Percentiles rank a stretch among this genome's conserved stretches.
Conservation (phyloP, 1,140 invertebrate species). For the Teleogryllus occipitalis region DNA sequence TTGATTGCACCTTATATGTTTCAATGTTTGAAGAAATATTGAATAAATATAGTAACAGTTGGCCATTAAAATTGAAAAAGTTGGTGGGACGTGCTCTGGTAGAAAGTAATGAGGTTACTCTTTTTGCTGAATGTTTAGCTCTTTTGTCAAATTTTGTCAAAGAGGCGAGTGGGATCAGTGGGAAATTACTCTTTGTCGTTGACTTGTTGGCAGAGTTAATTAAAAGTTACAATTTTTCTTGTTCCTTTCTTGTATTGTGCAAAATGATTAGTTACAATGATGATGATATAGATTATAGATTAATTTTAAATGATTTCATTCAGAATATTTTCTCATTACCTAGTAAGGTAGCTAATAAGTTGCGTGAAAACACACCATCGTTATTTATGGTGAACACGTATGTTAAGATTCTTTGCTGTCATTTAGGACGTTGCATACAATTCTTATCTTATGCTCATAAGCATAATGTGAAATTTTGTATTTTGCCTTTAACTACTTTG, state of each 20-base stretch:
- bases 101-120: constrained; percentile 39
- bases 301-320: constrained; percentile 44
- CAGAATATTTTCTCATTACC: constrained; percentile 57
- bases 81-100: constrained; percentile 27
- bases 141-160: constrained; percentile 41
- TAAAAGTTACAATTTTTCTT: constrained; percentile 47
- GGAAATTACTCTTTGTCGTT: constrained; percentile 33
- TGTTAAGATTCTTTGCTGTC: constrained; percentile 47
- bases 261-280: neutral
- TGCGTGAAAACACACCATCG: constrained; percentile 43
- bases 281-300: constrained; percentile 26
- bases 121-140: constrained; percentile 43
- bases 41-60: constrained; percentile 42
- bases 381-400: constrained; percentile 50
- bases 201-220: constrained; percentile 41
- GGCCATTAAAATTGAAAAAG: constrained; percentile 38
- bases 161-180: constrained; percentile 22
- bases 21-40: constrained; percentile 27
- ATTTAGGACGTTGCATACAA: constrained; percentile 47
- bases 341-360: constrained; percentile 54
- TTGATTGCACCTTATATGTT: neutral
- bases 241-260: constrained; percentile 34
- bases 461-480: constrained; percentile 22
- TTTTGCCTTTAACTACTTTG: constrained; percentile 41
- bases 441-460: constrained; percentile 43